Conservation (phyloP, 2,888 invertebrate species). For the Drosophila trichaetosa region DNA sequence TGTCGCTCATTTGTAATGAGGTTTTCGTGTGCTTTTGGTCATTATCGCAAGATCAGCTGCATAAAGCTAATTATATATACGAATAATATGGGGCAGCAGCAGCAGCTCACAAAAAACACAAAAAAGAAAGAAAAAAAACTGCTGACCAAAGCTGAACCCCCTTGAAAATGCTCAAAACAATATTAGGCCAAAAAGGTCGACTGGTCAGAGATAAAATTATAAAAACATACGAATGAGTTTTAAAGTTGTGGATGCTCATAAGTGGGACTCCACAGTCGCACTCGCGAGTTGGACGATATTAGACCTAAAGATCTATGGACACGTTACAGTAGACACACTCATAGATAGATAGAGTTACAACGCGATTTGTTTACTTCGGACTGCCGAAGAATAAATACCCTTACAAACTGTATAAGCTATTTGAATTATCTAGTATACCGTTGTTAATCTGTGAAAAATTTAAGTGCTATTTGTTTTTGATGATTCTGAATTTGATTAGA, state of each 20-base stretch:
- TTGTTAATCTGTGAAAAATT: not conserved
- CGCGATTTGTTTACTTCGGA: not conserved
- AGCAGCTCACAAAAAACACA: not conserved
- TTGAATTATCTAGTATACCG: not conserved
- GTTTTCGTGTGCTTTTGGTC: not conserved
- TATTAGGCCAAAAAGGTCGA: slow-evolving; percentile 24
- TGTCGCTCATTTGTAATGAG: not conserved
- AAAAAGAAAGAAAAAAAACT: not conserved
- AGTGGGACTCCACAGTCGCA: slow-evolving; percentile 15
- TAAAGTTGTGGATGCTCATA: slow-evolving; percentile 10
- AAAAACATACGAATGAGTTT: slow-evolving; percentile 14
- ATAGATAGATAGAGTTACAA: not conserved
- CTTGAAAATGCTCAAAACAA: slow-evolving; percentile 7
- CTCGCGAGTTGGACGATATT: slow-evolving; percentile 6
- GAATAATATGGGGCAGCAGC: slow-evolving; percentile 1
- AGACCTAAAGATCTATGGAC: slow-evolving; percentile 20
- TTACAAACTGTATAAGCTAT: not conserved
- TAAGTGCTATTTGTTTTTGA: not conserved
- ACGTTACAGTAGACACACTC: slow-evolving; percentile 8
- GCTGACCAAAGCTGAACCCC: slow-evolving; percentile 28
- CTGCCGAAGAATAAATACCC: not conserved
- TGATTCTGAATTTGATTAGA: not conserved
- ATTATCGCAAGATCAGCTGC: slow-evolving; percentile 23
- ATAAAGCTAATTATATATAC: slow-evolving; percentile 2
- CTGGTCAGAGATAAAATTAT: slow-evolving; percentile 25